Evolutionary conservation across 2,797 vertebrate genomes (phyloP).

Genomic region (Oryzias sinensis): DNA sequence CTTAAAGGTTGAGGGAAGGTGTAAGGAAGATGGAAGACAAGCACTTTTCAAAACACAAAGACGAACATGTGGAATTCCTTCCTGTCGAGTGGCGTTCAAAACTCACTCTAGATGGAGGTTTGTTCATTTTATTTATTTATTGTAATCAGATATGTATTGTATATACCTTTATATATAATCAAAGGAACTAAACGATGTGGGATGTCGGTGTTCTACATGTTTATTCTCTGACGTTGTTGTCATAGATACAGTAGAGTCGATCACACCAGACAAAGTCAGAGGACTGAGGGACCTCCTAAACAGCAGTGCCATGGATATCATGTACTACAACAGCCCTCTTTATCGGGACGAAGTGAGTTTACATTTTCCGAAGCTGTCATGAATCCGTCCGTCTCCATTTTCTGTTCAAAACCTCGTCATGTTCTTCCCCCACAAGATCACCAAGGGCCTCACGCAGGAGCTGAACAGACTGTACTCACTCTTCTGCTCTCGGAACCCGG

Average conservation of each 20-base stretch:
- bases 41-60: conserved; percentile 88
- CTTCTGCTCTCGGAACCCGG: conserved; percentile 94
- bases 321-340: conserved; percentile 98
- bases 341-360: conserved; percentile 91
- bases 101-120: conserved; percentile 92
- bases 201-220: not conserved
- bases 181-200: too few relatives aligned
- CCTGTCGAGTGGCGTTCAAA: conserved; percentile 98
- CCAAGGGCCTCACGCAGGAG: conserved; percentile 94
- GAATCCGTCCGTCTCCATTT: not conserved
- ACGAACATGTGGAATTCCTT: conserved; percentile 93
- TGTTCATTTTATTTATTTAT: not conserved
- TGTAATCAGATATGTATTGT: not conserved
- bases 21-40: conserved; percentile 97
- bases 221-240: conserved; percentile 13
- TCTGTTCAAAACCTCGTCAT: not conserved
- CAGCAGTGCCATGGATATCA: conserved; percentile 99
- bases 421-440: conserved; percentile 79
- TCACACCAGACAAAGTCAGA: conserved; percentile 96
- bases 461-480: conserved; percentile 92
- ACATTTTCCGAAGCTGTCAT: not conserved
- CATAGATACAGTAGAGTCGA: conserved; percentile 95
- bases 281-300: conserved; percentile 95
- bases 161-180: too few relatives aligned
- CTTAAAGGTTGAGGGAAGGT: conserved; percentile 90